phyloP scores from a whole-genome alignment of 2,113 vertebrate genomes.

The Choloepus hoffmanni region DNA sequence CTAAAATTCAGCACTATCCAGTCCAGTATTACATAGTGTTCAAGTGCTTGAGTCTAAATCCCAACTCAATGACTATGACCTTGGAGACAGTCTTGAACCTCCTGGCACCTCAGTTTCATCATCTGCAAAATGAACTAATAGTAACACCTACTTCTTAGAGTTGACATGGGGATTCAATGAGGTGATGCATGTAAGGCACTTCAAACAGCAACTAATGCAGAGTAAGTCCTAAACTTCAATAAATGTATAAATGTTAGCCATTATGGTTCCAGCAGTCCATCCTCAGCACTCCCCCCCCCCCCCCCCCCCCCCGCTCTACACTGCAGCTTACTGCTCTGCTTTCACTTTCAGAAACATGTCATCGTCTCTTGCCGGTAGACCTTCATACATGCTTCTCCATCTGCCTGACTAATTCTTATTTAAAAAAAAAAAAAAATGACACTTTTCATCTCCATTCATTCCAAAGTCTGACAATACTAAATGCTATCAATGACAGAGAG shows the following conservation, averaged over 20 bases:
- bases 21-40: neutral
- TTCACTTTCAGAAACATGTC: neutral
- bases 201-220: neutral
- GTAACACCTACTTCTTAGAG: neutral
- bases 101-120: neutral
- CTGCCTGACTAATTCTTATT: conserved; percentile 1
- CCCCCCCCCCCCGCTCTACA: too few relatives aligned
- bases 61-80: neutral
- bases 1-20: conserved; percentile 6
- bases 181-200: neutral
- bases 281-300: neutral
- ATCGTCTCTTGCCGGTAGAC: neutral
- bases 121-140: neutral
- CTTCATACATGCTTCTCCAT: neutral
- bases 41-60: neutral
- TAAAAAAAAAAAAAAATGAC: conserved; percentile 7
- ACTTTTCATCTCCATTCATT: conserved; percentile 30
- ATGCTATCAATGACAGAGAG: neutral
- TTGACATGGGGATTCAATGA: neutral
- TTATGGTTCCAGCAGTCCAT: neutral
- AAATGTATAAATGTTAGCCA: neutral
- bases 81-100: neutral
- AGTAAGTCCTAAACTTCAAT: neutral
- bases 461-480: neutral
- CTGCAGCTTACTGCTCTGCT: neutral